A percentile compares a stretch with the other conserved stretches of the same genome.
Conservation (phyloP, 2,888 invertebrate genomes). For the Xestia sexstrigata region DNA sequence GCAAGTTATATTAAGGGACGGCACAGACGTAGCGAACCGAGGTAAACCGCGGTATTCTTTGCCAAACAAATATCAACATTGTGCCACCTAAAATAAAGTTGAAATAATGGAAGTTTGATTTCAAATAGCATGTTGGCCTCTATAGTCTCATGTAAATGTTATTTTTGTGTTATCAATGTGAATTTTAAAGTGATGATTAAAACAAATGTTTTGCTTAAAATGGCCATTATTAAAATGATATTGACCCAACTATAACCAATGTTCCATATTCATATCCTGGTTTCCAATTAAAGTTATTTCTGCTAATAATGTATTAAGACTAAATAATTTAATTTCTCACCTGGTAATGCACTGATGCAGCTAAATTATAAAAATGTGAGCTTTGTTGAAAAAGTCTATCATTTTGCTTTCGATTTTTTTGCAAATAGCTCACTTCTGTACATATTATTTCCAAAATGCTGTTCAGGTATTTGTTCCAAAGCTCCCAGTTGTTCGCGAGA, state of each 20-base stretch:
- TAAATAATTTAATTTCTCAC: constrained; percentile 65
- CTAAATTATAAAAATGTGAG: constrained; percentile 76
- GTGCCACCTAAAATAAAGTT: not conserved
- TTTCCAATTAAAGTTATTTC: not conserved
- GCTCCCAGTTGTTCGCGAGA: constrained; percentile 80
- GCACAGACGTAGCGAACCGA: not conserved
- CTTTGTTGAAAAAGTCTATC: constrained; percentile 71
- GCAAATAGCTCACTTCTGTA: constrained; percentile 78
- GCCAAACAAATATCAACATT: constrained; percentile 6
- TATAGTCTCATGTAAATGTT: not conserved
- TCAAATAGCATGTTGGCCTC: not conserved
- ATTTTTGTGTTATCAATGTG: not conserved
- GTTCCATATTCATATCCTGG: not conserved
- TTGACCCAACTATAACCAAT: not conserved
- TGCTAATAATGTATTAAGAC: not conserved
- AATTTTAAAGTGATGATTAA: not conserved
- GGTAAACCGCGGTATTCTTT: not conserved
- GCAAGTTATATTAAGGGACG: not conserved
- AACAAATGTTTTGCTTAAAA: not conserved
- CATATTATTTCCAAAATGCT: constrained; percentile 83
- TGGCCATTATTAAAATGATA: not conserved
- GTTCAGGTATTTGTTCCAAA: constrained; percentile 82
- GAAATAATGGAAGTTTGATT: not conserved
- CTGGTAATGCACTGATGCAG: constrained; percentile 84
- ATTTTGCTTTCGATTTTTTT: constrained; percentile 77